Percentiles rank a stretch among this genome's conserved stretches.
These are phyloP conservation scores for Poeciliopsis paucimaculata DNA, from an alignment of 2,797 vertebrate genomes.

Conservation along the genomic window DNA sequence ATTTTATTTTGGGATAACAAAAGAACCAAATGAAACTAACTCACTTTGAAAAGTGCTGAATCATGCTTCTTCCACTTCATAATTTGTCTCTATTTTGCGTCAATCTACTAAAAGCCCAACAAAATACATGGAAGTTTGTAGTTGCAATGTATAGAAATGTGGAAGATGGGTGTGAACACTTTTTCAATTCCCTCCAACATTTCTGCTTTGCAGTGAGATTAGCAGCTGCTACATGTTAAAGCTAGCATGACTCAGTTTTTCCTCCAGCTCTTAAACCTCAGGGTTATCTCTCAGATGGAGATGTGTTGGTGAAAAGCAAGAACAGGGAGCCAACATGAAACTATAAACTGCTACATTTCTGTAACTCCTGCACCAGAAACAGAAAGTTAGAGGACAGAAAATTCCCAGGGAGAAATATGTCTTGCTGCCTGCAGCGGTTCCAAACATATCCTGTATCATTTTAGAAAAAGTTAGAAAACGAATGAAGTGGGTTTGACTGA, in stretches of 20 bases:
- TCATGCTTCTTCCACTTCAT: not conserved
- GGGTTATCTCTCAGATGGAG: not conserved
- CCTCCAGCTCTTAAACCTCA: constrained; percentile 2
- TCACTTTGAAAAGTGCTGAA: not conserved
- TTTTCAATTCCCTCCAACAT: not conserved
- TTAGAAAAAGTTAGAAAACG: not conserved
- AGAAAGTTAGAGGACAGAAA: not conserved
- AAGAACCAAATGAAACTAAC: not conserved
- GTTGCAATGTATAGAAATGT: not conserved
- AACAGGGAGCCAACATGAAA: not conserved
- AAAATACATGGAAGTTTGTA: not conserved
- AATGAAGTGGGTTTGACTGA: not conserved
- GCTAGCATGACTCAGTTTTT: not conserved
- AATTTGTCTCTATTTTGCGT: not conserved
- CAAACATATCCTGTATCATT: not conserved
- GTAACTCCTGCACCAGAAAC: not conserved
- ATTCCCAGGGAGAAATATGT: not conserved
- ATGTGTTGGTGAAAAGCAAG: not conserved
- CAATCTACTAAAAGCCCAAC: not conserved
- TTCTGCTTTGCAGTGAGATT: not conserved
- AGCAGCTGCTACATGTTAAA: not conserved
- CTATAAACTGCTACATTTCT: not conserved
- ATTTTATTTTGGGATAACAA: not conserved
- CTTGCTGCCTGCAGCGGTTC: not conserved
- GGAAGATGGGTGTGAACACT: not conserved